Conservation (phyloP, 2,797 vertebrate species). For the Ctenochaetus hawaiiensis region DNA sequence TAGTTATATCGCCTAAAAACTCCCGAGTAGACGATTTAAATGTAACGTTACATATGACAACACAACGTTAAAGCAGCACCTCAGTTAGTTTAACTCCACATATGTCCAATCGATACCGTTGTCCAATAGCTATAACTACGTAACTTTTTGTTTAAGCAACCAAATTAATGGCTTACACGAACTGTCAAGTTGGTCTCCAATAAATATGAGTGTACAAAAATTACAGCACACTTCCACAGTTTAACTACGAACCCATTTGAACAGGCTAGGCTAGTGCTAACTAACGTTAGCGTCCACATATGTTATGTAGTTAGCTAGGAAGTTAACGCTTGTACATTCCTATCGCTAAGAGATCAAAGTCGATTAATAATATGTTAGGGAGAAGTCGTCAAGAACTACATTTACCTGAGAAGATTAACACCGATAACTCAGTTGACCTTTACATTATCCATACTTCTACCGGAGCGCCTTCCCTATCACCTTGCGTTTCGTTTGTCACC, state of each 20-base stretch:
- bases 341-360: neutral
- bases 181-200: neutral
- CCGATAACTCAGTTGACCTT: conserved; percentile 44
- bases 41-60: too few relatives aligned
- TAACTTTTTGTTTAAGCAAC: neutral
- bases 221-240: neutral
- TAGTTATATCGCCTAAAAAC: too few relatives aligned
- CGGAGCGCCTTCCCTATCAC: conserved; percentile 31
- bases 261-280: conserved; percentile 62
- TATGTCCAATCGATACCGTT: neutral
- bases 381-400: neutral
- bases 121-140: accelerated
- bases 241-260: neutral
- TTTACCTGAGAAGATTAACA: conserved; percentile 64
- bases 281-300: conserved; percentile 21
- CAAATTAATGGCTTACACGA: neutral
- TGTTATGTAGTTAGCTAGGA: neutral
- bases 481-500: conserved; percentile 13
- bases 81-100: too few relatives aligned
- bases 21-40: too few relatives aligned
- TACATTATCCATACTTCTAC: conserved; percentile 64
- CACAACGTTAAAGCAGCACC: too few relatives aligned
- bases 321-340: conserved; percentile 7
- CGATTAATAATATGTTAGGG: neutral
- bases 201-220: neutral